Conservation (phyloP, 2,113 vertebrate genomes). For the Barnardius zonarius region DNA sequence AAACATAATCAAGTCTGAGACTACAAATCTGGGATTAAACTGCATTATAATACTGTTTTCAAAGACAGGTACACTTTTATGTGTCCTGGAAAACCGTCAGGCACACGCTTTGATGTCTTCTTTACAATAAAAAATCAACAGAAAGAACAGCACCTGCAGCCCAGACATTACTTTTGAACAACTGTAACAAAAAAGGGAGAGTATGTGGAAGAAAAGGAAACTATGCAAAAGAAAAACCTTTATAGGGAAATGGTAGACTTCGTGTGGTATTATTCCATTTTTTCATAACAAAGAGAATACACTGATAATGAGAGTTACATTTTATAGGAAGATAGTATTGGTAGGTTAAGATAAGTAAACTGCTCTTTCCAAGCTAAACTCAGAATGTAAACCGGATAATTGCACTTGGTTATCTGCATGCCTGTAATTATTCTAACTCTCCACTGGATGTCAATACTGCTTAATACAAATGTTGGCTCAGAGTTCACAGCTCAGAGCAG, state of each 20-base stretch:
- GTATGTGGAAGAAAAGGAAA: neutral
- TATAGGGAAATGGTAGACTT: neutral
- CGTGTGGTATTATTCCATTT: neutral
- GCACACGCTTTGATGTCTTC: neutral
- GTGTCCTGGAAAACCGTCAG: neutral
- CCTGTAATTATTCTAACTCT: slow-evolving; percentile 75
- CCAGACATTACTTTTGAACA: neutral
- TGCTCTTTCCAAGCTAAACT: neutral
- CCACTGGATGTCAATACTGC: slow-evolving; percentile 81
- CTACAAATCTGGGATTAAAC: neutral
- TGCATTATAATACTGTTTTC: neutral
- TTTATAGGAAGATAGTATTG: neutral
- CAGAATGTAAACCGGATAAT: neutral
- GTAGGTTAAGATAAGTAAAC: neutral
- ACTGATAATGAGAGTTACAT: neutral
- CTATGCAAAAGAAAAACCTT: neutral
- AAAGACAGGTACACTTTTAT: neutral
- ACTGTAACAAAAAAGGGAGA: neutral
- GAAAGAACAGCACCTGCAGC: neutral
- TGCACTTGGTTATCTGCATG: neutral
- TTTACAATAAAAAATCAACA: neutral
- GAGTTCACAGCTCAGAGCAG: neutral
- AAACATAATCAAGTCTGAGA: neutral
- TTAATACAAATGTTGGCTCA: slow-evolving; percentile 67
- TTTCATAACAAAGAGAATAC: neutral